Conservation (phyloP, 30 jellyfish, hydroid and myxozoan species). For the Aurelia aurita complex sp. Pacific region DNA sequence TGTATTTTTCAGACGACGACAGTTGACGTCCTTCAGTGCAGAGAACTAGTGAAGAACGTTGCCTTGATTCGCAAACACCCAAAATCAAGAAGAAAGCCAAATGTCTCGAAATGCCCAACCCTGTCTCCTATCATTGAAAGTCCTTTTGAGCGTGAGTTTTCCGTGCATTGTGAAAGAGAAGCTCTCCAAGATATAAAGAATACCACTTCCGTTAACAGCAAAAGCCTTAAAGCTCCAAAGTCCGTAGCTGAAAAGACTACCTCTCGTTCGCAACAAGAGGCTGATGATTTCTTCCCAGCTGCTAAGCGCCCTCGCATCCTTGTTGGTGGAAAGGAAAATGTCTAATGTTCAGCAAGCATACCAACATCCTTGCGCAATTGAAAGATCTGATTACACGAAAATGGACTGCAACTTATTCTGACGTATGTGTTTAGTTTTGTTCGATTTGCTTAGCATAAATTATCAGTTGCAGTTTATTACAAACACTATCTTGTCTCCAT, state of each 20-base stretch:
- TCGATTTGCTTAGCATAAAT: too few relatives aligned
- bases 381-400: too few relatives aligned
- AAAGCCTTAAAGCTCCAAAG: not conserved
- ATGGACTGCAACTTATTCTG: too few relatives aligned
- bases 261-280: conserved; percentile 43
- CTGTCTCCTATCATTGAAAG: conserved; percentile 79
- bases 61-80: conserved; percentile 51
- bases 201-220: not conserved
- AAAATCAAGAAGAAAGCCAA: conserved; percentile 28
- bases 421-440: too few relatives aligned
- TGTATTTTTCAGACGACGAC: conserved; percentile 45
- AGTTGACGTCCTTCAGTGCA: conserved; percentile 60
- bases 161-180: conserved; percentile 53
- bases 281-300: conserved; percentile 68
- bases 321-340: conserved; percentile 1
- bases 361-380: too few relatives aligned
- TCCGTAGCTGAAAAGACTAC: conserved; percentile 26
- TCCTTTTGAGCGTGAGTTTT: conserved; percentile 78
- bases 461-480: too few relatives aligned
- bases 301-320: conserved; percentile 79
- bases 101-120: conserved; percentile 38
- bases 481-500: too few relatives aligned
- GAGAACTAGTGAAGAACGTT: conserved; percentile 60
- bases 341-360: too few relatives aligned
- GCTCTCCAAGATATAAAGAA: conserved; percentile 31